Conservation (phyloP, 1,140 invertebrate genomes). For the Philotrypesis tridentata region DNA sequence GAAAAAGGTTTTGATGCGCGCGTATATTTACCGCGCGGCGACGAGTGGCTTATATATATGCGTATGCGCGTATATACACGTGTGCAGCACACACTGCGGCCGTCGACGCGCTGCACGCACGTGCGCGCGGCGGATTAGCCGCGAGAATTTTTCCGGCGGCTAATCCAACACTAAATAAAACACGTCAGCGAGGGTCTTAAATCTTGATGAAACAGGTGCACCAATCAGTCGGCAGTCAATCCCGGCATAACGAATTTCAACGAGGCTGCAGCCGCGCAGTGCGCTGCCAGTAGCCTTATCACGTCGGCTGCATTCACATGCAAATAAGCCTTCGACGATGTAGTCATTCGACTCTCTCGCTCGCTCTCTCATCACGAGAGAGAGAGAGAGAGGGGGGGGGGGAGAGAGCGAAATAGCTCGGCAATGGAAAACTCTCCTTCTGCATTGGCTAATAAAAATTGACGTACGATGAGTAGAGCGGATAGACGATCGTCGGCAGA, state of each 20-base stretch:
- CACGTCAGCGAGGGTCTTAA: conserved; percentile 8
- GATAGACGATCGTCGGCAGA: background rate
- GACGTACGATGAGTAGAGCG: background rate
- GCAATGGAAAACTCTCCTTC: background rate
- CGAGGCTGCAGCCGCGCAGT: too few relatives aligned
- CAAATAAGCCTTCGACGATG: conserved; percentile 23
- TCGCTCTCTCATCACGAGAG: background rate
- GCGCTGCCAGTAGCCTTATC: conserved; percentile 17
- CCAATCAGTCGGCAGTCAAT: conserved; percentile 44
- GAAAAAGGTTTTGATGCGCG: too few relatives aligned
- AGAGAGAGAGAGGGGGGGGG: too few relatives aligned
- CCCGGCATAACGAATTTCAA: conserved; percentile 39
- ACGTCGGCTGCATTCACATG: conserved; percentile 39
- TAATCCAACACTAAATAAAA: conserved; percentile 23
- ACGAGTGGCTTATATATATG: too few relatives aligned
- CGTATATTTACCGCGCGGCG: too few relatives aligned
- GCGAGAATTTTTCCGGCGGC: background rate
- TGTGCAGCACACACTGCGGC: too few relatives aligned
- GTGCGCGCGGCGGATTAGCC: too few relatives aligned
- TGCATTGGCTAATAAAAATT: conserved; percentile 1
- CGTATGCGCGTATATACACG: too few relatives aligned
- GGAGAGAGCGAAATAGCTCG: background rate
- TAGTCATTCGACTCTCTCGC: background rate
- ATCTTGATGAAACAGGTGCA: conserved; percentile 35
- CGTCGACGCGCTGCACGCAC: too few relatives aligned